Conservation (phyloP, 2,888 invertebrate genomes). For the Spisula subtruncata region DNA sequence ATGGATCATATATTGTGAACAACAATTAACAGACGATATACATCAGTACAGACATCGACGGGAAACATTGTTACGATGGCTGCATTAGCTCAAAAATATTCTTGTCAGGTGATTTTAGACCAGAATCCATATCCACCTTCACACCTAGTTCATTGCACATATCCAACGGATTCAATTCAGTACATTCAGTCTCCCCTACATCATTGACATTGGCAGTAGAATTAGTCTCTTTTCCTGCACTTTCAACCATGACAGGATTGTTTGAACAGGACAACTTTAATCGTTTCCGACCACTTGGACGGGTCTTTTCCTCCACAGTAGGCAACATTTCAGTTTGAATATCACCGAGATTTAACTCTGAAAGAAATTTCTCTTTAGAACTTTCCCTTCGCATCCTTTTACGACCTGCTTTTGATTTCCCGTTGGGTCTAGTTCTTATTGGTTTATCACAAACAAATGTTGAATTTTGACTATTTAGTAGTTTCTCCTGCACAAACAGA, state of each 20-base stretch:
- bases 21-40: neutral
- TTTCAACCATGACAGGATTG: neutral
- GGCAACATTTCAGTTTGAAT: neutral
- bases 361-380: slow-evolving; percentile 66
- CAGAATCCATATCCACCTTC: neutral
- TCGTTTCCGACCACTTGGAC: neutral
- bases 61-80: slow-evolving; percentile 44
- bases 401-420: slow-evolving; percentile 1
- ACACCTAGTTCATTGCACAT: neutral
- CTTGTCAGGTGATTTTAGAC: slow-evolving; percentile 52
- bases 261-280: neutral
- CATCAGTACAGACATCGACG: neutral
- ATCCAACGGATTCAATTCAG: neutral
- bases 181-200: neutral
- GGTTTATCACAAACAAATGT: slow-evolving; percentile 59
- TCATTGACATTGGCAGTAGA: neutral
- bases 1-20: neutral
- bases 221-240: neutral
- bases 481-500: slow-evolving; percentile 67
- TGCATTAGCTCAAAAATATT: slow-evolving; percentile 71
- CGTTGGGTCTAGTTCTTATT: slow-evolving; percentile 33
- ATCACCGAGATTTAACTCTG: slow-evolving; percentile 62
- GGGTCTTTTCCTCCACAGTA: neutral
- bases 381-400: slow-evolving; percentile 42
- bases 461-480: slow-evolving; percentile 64